These are phyloP conservation scores for Orthosia cruda DNA, from an alignment of 2,888 invertebrate genomes.

Conservation along the genomic window DNA sequence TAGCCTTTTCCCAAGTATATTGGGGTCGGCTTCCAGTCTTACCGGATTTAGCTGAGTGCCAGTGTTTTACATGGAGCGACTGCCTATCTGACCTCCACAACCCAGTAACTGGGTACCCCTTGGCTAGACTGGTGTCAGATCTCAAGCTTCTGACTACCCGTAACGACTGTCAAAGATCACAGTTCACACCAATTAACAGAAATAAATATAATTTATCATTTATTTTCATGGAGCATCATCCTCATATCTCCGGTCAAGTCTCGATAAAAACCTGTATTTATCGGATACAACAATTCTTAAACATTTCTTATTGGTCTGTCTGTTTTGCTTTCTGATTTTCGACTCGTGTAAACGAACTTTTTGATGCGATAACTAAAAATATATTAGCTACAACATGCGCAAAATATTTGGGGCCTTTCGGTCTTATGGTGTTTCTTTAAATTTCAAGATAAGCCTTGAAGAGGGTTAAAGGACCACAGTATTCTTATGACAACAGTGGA, in stretches of 20 bases:
- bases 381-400: neutral
- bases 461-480: neutral
- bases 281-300: constrained; percentile 4
- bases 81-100: no score
- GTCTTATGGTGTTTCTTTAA: neutral
- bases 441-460: constrained; percentile 15
- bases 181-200: no score
- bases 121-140: no score
- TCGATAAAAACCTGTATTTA: constrained; percentile 7
- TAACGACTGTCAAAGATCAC: no score
- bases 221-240: neutral
- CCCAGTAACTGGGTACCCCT: no score
- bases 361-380: constrained; percentile 34
- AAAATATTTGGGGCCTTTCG: neutral
- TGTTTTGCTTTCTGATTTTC: constrained; percentile 22
- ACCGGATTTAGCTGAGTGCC: no score
- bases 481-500: neutral
- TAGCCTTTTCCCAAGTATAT: no score
- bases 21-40: no score
- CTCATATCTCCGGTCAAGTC: neutral
- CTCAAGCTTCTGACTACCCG: no score
- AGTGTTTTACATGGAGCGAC: no score
- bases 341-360: constrained; percentile 20
- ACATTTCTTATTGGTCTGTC: neutral
- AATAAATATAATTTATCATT: no score